These are phyloP conservation scores for Halcyon badia DNA, from an alignment of 2,797 vertebrate genomes.

Conservation along the genomic window DNA sequence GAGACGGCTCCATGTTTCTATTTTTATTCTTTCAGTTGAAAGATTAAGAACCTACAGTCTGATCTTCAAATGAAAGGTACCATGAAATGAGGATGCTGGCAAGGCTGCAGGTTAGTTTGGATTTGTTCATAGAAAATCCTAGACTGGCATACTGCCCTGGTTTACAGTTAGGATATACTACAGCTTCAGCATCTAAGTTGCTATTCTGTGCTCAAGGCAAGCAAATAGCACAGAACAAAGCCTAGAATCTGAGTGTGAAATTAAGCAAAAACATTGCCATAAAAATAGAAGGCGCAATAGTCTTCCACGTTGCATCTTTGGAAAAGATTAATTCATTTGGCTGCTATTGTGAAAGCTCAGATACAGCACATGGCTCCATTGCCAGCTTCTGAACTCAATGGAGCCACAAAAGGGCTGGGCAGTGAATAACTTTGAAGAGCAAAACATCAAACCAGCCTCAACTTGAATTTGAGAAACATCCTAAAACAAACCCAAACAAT, in stretches of 20 bases:
- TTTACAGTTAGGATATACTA: background rate
- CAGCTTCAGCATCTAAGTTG: background rate
- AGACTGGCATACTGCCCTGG: background rate
- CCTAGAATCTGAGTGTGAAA: background rate
- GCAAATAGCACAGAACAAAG: background rate
- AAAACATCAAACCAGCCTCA: constrained; percentile 73
- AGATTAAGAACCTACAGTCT: background rate
- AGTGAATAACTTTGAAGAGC: constrained; percentile 67
- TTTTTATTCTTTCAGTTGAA: background rate
- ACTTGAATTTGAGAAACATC: constrained; percentile 71
- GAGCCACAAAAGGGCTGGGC: constrained; percentile 69
- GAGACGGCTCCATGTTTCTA: background rate
- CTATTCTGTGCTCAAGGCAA: background rate
- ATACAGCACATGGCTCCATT: constrained; percentile 38
- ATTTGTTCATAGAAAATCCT: background rate
- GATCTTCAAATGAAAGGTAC: background rate
- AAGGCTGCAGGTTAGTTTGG: background rate
- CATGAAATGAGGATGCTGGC: background rate
- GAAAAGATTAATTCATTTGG: constrained; percentile 56
- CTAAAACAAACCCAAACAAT: constrained; percentile 69
- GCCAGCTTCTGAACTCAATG: constrained; percentile 49
- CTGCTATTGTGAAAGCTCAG: constrained; percentile 51
- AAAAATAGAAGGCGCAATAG: constrained; percentile 22
- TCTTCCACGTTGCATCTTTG: constrained; percentile 30
- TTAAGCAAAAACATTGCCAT: constrained; percentile 28